Evolutionary conservation across 2,113 vertebrate genomes (phyloP), one percentile per base, ranked within the genome.

Genomic region (Leucopsar rothschildi): DNA sequence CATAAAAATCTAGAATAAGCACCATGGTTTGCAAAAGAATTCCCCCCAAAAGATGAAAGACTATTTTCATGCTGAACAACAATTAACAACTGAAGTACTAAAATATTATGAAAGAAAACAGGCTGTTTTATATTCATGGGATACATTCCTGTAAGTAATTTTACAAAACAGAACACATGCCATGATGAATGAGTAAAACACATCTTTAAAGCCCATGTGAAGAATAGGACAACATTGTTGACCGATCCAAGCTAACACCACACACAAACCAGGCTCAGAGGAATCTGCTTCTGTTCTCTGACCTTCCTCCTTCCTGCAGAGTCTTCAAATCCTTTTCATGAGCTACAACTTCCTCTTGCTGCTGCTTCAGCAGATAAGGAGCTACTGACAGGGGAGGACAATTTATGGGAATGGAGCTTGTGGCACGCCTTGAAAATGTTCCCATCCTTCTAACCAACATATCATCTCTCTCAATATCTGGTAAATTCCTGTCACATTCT

Each of bases 391-490:
- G 25, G 20, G 88, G 45, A 91, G 87, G 82, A 90, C 33, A 94
- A 37, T 14, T 79, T 47, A 84, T 37, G 28, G 95, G 76, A 77
- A 92, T 4, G 2, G 86, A 96, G 50, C 63, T 97, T 86, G 81
- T 31, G 3, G 79, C 63, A 82, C 12, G 90, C 91, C 97, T 98
- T 23, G 93, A 97, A 70, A 96, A 97, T 22, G 83, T 93, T 81
- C 97, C 89, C 22, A 98, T 97, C 93, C 98, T 98, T 63, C 98
- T 98, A 80, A 98, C 95, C 96, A 98, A 94, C 98, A 98, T 98
- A 88, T 98, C 98, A 73, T 98, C 98, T 93, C 98, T 98, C 77
- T 98, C 97, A 86, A 95, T 77, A 83, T 98, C 97, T 60, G 98
- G 98, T 50, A 95, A 56, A 29, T 6, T 72, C 49, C 49, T 64